phyloP scores from a whole-genome alignment of 2,113 vertebrate species.

The Calypte anna region DNA sequence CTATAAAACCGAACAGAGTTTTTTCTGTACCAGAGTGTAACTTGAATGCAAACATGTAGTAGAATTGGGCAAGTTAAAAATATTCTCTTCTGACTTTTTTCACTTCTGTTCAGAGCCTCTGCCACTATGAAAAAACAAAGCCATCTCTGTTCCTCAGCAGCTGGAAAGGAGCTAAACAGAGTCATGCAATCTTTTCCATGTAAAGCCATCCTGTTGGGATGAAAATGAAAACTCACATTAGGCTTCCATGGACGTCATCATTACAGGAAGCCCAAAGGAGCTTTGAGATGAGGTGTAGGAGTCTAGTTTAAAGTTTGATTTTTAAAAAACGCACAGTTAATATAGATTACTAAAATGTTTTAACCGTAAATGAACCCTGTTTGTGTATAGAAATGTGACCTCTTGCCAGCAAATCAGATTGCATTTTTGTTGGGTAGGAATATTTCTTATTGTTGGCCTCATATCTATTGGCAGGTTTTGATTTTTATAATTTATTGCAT shows the following conservation, averaged over 20 bases:
- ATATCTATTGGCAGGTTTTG: neutral
- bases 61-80: neutral
- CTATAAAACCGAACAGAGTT: neutral
- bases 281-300: neutral
- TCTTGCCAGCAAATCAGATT: neutral
- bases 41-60: neutral
- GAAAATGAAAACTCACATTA: neutral
- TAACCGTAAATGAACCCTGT: neutral
- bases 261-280: neutral
- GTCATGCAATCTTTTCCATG: neutral
- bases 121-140: neutral
- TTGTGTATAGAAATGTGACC: neutral
- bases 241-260: neutral
- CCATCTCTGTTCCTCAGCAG: neutral
- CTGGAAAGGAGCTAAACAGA: neutral
- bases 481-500: neutral
- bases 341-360: neutral
- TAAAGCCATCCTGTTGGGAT: neutral
- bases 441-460: neutral
- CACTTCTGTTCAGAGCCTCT: neutral
- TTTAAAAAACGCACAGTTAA: neutral
- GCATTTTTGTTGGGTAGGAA: neutral
- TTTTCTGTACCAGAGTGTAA: neutral
- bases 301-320: neutral
- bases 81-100: neutral